Base-by-base conservation (phyloP, 2,797 vertebrate genomes). In the Cacajao melanocephalus region DNA sequence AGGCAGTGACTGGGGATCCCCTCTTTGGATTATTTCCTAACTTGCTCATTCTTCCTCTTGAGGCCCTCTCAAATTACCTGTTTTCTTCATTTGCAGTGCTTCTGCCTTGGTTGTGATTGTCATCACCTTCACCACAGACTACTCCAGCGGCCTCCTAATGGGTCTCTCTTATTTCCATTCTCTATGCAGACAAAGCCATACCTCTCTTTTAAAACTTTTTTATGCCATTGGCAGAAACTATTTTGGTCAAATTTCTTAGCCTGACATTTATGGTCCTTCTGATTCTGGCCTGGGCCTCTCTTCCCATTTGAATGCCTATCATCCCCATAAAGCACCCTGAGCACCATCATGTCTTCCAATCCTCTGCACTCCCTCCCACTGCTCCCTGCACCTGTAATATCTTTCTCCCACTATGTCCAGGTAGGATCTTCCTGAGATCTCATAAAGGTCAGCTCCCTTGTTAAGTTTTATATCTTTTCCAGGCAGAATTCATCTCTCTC, bases 261-360 rank as follows among this genome's bases (percentile, higher is more conserved):
- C 70, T 48, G 44, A 67, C 17, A 1, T 10, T 22, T 44, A 14
- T 28, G 58, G 76, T 50, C n/a, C 78, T 24, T 57, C 6, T 0
- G 0, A 2, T 8, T 81, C 61, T 20, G 30, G 11, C 26, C 61
- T 15, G 55, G 48, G 30, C 1, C 6, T 4, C 41, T 55, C 58
- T 33, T 67, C 20, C 61, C 14, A 2, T 57, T 17, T 81, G 24
- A 12, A 7, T 17, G 33, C 22, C 57, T 20, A 8, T 24, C 22
- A 2, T 6, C n/a, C 15, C 15, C 5, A 1, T 15, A 9, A 33
- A 26, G 55, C n/a, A 14, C 22, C 58, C 11, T 1, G 33, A 41
- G 11, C 19, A 22, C 2, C 0, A 7, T 15, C 1, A 2, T 4
- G 4, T 12, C 50, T n/a, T n/a, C 24, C 15, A 2, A 0, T 7